phyloP scores from a whole-genome alignment of 2,888 invertebrate species.

The Maniola hyperantus region DNA sequence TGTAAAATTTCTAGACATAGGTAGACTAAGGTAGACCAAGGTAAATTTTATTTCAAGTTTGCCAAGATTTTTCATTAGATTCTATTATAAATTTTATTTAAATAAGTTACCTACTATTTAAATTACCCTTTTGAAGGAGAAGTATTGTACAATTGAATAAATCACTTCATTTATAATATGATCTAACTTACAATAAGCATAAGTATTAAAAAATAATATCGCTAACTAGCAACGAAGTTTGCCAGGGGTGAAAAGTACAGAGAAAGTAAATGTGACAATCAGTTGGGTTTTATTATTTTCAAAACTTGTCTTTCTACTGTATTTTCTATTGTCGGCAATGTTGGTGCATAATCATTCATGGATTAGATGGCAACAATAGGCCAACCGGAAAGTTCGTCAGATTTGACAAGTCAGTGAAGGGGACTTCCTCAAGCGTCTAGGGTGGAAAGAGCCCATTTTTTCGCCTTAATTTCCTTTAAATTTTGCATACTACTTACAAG shows the following conservation, averaged over 20 bases:
- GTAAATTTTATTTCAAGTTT: neutral
- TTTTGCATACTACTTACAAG: neutral
- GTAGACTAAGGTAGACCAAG: neutral
- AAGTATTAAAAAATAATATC: conserved; percentile 50
- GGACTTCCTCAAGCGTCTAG: conserved; percentile 54
- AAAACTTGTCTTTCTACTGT: conserved; percentile 71
- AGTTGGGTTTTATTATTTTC: conserved; percentile 63
- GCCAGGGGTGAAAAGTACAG: conserved; percentile 54
- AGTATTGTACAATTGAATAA: conserved; percentile 53
- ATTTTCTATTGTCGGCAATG: conserved; percentile 57
- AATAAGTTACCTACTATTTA: neutral
- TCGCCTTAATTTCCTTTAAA: conserved; percentile 13
- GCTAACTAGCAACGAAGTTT: conserved; percentile 50
- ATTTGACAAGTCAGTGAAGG: conserved; percentile 62
- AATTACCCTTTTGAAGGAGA: conserved; percentile 40
- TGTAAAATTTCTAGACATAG: neutral
- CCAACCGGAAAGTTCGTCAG: conserved; percentile 62
- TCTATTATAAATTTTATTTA: neutral
- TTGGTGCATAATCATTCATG: conserved; percentile 71
- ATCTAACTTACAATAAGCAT: conserved; percentile 51
- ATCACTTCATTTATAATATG: conserved; percentile 50
- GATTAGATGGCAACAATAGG: conserved; percentile 67
- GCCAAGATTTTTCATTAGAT: neutral
- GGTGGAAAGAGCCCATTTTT: conserved; percentile 45
- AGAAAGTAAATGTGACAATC: conserved; percentile 67